Evolutionary conservation across 2,113 vertebrate genomes (phyloP), one percentile per base, ranked within the genome.

Genomic region (Ictalurus furcatus): DNA sequence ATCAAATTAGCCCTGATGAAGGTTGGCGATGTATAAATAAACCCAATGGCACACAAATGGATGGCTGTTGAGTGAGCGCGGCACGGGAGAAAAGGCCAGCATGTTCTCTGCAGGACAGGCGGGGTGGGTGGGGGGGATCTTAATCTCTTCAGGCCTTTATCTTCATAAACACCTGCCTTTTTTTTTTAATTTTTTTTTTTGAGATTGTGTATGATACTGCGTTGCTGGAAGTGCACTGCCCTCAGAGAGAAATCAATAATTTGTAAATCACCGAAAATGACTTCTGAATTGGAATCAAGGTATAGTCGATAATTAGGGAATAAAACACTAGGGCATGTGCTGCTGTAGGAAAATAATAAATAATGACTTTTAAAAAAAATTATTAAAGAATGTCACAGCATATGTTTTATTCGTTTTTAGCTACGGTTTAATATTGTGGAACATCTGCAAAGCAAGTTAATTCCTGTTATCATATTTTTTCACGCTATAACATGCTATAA

Each of bases 1-100:
- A 90, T 95, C 94, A 95, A 96, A 96, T 96, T 96, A 95, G 94
- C 91, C 93, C 94, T 95, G 94, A 95, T 96, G 95, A 96, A 95
- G 95, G 94, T 94, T 95, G 93, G 93, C 93, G 90, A 93, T 92
- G 93, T 95, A 95, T 95, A 96, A 96, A 96, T 96, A 96, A 96
- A 96, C 95, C 87, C 84, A 34, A 85, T 90, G 94, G 94, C 93
- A 91, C 89, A 95, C 93, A 95, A 96, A 96, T 95, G 95, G 95
- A 95, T 92, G 92, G 88, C 92, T 94, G 95, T 94, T 95, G 95
- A 96, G 94, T 94, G 95, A 96, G 93, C 87, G 88, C 93, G 93
- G 89, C 80, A 85, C 89, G 93, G 92, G 92, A 92, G 92, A 92
- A 94, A 93, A 92, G 93, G 89, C 92, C 93, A 90, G 93, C 89